Base-by-base conservation (phyloP, 2,888 invertebrate species). In the Dryocosmus kuriphilus region DNA sequence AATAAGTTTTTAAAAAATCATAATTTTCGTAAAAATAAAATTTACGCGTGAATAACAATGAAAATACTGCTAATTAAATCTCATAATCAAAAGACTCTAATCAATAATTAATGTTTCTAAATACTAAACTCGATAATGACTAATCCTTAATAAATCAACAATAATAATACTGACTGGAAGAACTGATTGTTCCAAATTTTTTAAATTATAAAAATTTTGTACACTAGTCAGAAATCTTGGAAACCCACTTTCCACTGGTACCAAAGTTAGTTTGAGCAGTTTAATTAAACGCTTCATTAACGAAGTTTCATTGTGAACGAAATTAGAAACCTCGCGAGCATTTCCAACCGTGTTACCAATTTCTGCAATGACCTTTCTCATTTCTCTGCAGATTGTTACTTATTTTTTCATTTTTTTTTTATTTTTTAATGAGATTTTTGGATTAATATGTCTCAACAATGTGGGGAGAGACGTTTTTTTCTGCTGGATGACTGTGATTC, bases 401-500 rank as follows among this genome's bases (percentile, higher is more conserved):
- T 51, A 51, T 51, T 51, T 51, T 19, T 16, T 46, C 19, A 19
- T 46, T 46, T 3, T 51, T 3, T 51, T n/a, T 46, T n/a, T n/a
- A 8, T 6, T 46, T 19, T 51, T 51, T 51, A 51, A 8, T 5
- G n/a, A n/a, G n/a, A n/a, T 19, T 51, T 51, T 51, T 51, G 51
- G 51, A 51, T n/a, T 51, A 51, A 51, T 51, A 51, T 51, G 51
- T n/a, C 51, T 51, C 8, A n/a, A 51, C n/a, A 8, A n/a, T n/a
- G 51, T 51, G 51, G n/a, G 51, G 51, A 51, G n/a, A 51, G 51
- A 65, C 73, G 62, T 14, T 67, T 62, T 62, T 46, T 71, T 57
- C 6, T 38, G 27, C 51, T 38, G 30, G 16, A 35, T 62, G 41
- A 77, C 19, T 77, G 74, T 77, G 77, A 19, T 74, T 74, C 41